A percentile compares a stretch with the other conserved stretches of the same genome.
Evolutionary conservation across 2,888 invertebrate genomes (phyloP).

Genomic region (Stomorhina lunata): DNA sequence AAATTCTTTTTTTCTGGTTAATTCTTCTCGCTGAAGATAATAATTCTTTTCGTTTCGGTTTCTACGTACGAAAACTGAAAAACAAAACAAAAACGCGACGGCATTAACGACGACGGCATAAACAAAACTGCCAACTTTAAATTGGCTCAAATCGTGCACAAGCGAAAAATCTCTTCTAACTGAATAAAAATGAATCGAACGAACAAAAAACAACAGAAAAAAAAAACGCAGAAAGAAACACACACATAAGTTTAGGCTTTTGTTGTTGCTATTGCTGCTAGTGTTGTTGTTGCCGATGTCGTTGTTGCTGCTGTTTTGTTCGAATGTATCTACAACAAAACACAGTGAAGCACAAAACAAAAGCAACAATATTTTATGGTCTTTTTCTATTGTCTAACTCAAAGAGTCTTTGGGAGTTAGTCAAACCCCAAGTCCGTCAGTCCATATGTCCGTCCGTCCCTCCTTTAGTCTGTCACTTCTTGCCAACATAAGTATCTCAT

Average conservation of each 20-base stretch:
- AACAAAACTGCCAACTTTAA: constrained; percentile 78
- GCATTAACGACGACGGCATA: constrained; percentile 73
- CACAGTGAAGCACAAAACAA: constrained; percentile 30
- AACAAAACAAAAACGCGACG: constrained; percentile 69
- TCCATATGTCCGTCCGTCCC: no score
- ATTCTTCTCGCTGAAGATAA: background rate
- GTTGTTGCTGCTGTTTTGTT: constrained; percentile 22
- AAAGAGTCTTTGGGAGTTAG: no score
- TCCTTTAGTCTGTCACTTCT: background rate
- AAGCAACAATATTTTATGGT: background rate
- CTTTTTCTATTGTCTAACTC: constrained; percentile 28
- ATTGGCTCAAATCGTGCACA: constrained; percentile 78
- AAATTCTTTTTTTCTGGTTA: background rate
- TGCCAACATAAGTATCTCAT: constrained; percentile 24
- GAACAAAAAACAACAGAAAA: no score
- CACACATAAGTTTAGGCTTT: constrained; percentile 4
- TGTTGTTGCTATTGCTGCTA: constrained; percentile 2
- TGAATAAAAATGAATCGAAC: constrained; percentile 45
- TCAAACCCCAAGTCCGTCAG: no score
- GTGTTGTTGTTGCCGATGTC: constrained; percentile 18
- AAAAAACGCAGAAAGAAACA: no score
- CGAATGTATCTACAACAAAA: constrained; percentile 22
- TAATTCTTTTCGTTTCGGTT: background rate
- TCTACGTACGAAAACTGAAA: constrained; percentile 48
- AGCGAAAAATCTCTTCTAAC: constrained; percentile 74